These are phyloP conservation scores for Gopherus flavomarginatus DNA, from an alignment of 2,113 vertebrate species.

Conservation along the genomic window DNA sequence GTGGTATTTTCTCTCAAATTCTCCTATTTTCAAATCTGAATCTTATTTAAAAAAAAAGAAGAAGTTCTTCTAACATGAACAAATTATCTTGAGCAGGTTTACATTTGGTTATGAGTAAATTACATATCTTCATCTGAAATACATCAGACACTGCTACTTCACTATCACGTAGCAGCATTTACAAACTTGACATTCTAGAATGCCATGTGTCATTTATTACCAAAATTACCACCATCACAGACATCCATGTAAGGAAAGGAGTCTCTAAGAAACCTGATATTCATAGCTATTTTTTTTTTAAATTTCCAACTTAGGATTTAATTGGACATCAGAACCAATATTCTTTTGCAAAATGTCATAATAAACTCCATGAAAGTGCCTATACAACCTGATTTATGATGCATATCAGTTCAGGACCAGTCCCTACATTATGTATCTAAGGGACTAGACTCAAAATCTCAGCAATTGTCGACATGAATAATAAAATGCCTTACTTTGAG, in stretches of 20 bases:
- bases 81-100: neutral
- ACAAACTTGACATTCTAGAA: neutral
- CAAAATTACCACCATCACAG: neutral
- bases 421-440: neutral
- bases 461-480: neutral
- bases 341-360: constrained; percentile 3
- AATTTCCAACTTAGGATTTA: neutral
- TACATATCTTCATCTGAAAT: neutral
- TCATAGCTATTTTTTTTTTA: neutral
- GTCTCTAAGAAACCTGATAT: neutral
- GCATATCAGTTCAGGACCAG: neutral
- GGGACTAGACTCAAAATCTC: neutral
- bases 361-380: neutral
- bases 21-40: neutral
- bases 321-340: neutral
- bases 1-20: neutral
- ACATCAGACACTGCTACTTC: neutral
- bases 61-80: neutral
- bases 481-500: neutral
- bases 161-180: neutral
- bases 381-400: constrained; percentile 1
- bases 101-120: neutral
- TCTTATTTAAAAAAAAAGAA: neutral
- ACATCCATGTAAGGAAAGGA: neutral
- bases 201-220: neutral